Conservation (phyloP, 1,140 invertebrate genomes). For the Geopemphigus sp. region DNA sequence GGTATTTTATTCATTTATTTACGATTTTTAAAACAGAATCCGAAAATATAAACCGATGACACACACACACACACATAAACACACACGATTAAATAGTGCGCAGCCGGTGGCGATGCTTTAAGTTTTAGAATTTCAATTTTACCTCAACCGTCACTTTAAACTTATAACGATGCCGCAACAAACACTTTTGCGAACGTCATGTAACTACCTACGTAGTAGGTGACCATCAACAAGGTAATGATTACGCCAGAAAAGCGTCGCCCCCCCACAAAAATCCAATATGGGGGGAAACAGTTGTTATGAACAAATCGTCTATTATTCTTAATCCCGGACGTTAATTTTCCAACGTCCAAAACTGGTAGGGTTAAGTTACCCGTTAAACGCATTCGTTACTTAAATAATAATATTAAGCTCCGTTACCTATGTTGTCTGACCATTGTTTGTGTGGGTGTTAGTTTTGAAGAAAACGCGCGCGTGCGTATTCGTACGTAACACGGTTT, state of each 20-base stretch:
- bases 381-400: neutral
- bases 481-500: neutral
- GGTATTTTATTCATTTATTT: too few relatives aligned
- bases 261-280: neutral
- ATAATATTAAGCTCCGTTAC: neutral
- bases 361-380: neutral
- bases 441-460: neutral
- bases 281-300: neutral
- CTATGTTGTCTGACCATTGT: neutral
- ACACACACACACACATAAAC: too few relatives aligned
- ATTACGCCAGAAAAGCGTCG: neutral
- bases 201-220: neutral
- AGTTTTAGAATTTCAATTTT: constrained; percentile 19
- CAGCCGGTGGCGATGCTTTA: neutral
- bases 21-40: too few relatives aligned
- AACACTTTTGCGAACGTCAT: neutral
- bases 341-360: neutral
- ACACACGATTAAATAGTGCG: too few relatives aligned
- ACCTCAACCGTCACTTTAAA: neutral
- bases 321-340: neutral
- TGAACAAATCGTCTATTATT: neutral
- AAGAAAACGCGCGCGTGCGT: neutral
- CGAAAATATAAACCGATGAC: too few relatives aligned
- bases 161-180: constrained; percentile 8
- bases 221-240: too few relatives aligned